These are phyloP conservation scores for Tenualosa thibaudeaui DNA, from an alignment of 2,797 vertebrate species.

Conservation along the genomic window DNA sequence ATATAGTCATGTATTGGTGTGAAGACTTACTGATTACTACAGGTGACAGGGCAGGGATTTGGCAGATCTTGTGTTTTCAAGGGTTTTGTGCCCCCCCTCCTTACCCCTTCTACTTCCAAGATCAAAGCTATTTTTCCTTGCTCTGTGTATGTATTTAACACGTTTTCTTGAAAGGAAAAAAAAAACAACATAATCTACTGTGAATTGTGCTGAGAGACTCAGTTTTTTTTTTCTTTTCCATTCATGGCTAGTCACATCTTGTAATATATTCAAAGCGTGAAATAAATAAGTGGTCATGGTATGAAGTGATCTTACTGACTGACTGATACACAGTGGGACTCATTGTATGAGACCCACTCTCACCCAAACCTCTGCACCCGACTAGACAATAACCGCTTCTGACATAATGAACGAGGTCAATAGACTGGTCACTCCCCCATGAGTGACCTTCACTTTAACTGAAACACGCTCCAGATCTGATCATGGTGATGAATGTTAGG, in stretches of 20 bases:
- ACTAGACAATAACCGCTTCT: neutral
- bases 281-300: slow-evolving; percentile 18
- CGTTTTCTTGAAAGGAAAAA: slow-evolving; percentile 46
- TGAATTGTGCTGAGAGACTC: slow-evolving; percentile 72
- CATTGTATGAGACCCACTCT: neutral
- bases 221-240: slow-evolving; percentile 58
- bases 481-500: slow-evolving; percentile 10
- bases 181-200: slow-evolving; percentile 71
- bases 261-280: slow-evolving; percentile 31
- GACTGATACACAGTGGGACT: neutral
- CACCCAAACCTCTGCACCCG: neutral
- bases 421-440: neutral
- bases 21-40: slow-evolving; percentile 31
- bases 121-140: slow-evolving; percentile 68
- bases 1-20: slow-evolving; percentile 51
- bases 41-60: neutral
- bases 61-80: slow-evolving; percentile 13
- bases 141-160: slow-evolving; percentile 72
- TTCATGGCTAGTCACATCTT: slow-evolving; percentile 51
- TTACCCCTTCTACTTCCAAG: slow-evolving; percentile 48
- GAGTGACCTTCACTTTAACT: neutral
- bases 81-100: neutral
- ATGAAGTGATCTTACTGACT: neutral
- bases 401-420: neutral
- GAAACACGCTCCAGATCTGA: neutral